Evolutionary conservation across 2,797 vertebrate genomes (phyloP), one percentile per base, ranked within the genome.

Genomic region (Megalops cyprinoides): DNA sequence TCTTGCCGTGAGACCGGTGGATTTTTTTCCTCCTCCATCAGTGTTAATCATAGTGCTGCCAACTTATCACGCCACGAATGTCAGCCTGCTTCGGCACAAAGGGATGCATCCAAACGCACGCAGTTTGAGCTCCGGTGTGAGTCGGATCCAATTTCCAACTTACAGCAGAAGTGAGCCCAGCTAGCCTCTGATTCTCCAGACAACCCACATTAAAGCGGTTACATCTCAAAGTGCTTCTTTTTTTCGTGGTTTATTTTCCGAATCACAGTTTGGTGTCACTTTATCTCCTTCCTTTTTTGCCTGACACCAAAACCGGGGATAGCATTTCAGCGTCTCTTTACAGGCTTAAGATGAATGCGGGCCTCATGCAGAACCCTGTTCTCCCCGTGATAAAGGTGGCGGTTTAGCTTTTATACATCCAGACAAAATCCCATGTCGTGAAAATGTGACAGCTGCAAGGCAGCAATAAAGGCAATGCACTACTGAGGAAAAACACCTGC

Each of bases 251-350:
- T 90, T 91, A 90, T 92, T 91, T 92, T 89, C 79, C 89, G 87
- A 83, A 85, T 90, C 87, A 84, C 83, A 83, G 86, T 86, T 85
- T 89, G 89, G 79, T 87, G 90, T 90, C 85, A 90, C 87, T 92
- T 91, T 89, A 91, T 93, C 89, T 90, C 82, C 83, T 80, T 77
- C 89, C 86, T 77, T 77, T 42, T 62, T 81, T 67, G 55, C 81
- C 85, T 89, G 91, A 90, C 88, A 87, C 82, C 87, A 89, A 84
- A 88, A 87, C 83, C 84, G 82, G 89, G 85, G 80, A 88, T 88
- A 90, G 82, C 78, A 89, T 87, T 89, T 90, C 78, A 86, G 83
- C 83, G 82, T 85, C 83, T 86, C 87, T 80, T 83, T 88, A 79
- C 85, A 84, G 85, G 87, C 90, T 90, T 90, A 84, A 81, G 88